Evolutionary conservation across 1,140 invertebrate species (phyloP).

Genomic region (Argopecten irradians): DNA sequence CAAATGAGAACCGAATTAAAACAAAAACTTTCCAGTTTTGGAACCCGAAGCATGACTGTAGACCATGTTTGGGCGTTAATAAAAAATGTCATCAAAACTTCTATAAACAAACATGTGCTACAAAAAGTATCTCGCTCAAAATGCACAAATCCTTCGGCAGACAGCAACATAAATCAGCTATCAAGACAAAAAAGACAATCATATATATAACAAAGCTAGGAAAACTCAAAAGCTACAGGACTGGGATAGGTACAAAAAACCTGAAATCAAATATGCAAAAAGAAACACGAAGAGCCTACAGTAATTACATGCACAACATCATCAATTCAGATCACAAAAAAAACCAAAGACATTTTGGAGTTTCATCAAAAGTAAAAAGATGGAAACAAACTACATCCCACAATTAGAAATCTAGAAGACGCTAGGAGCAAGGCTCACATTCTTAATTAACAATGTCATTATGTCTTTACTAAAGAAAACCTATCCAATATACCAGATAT

Average conservation of each 20-base stretch:
- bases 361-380: slow-evolving; percentile 16
- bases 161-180: background rate
- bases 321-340: too few relatives aligned
- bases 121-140: background rate
- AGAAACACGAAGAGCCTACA: background rate
- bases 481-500: too few relatives aligned
- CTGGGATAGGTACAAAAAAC: background rate
- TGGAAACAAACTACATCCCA: background rate
- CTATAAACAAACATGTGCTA: slow-evolving; percentile 11
- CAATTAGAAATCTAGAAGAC: background rate
- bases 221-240: background rate
- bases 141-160: background rate
- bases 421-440: background rate
- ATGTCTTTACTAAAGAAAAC: background rate
- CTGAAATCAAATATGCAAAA: background rate
- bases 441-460: slow-evolving; percentile 32
- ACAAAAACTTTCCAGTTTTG: too few relatives aligned
- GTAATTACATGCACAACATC: background rate
- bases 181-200: background rate
- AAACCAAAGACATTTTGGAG: background rate
- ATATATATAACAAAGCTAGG: too few relatives aligned
- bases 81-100: background rate
- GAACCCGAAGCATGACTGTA: background rate
- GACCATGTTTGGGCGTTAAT: background rate
- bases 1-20: too few relatives aligned